Percentiles rank a stretch among this genome's conserved stretches.
These are phyloP conservation scores for Formica exsecta DNA, from an alignment of 1,140 invertebrate species.

Conservation along the genomic window DNA sequence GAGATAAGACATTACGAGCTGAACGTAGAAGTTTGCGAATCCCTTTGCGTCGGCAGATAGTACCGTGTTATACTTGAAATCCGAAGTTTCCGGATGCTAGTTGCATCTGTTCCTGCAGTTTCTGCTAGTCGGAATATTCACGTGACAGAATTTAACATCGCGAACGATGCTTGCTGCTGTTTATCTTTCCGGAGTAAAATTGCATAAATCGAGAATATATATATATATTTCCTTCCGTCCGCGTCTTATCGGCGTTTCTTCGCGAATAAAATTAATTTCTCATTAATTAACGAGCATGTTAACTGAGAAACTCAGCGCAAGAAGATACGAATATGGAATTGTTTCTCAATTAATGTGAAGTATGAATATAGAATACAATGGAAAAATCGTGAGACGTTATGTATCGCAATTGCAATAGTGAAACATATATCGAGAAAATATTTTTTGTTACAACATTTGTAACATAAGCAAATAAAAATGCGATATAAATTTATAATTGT, in stretches of 20 bases:
- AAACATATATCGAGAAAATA: neutral
- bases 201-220: constrained; percentile 33
- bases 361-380: neutral
- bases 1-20: constrained; percentile 50
- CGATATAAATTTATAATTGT: neutral
- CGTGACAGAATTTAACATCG: constrained; percentile 59
- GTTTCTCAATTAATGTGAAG: constrained; percentile 1
- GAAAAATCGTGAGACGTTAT: neutral
- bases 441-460: neutral
- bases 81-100: constrained; percentile 57
- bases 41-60: constrained; percentile 58
- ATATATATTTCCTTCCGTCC: neutral
- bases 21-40: constrained; percentile 58
- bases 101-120: constrained; percentile 59
- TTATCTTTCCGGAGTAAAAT: constrained; percentile 60
- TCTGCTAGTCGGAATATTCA: constrained; percentile 54
- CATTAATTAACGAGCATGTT: constrained; percentile 50
- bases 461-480: neutral
- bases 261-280: neutral
- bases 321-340: neutral
- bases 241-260: constrained; percentile 11
- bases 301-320: neutral
- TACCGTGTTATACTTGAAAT: constrained; percentile 60
- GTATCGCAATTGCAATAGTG: neutral
- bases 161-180: constrained; percentile 41